Evolutionary conservation across 2,888 invertebrate genomes (phyloP), one percentile per base, ranked within the genome.

Genomic region (Agapostemon virescens): DNA sequence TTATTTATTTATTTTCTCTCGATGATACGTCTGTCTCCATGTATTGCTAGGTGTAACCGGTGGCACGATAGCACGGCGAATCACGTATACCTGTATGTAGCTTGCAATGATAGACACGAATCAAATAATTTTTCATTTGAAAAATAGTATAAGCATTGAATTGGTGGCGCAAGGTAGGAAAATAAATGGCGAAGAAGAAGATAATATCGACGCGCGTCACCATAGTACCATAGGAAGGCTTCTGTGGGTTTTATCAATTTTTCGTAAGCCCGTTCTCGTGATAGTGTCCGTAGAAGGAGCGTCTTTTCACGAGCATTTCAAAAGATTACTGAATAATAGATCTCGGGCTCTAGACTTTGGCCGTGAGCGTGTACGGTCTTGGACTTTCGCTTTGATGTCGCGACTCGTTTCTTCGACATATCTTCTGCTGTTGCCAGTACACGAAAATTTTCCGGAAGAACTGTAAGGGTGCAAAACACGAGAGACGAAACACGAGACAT

Each of bases 291-390:
- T 45, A 61, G 74, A 61, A 55, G 74, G 74, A 67, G 20, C 66
- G n/a, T 71, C 72, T 49, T 7, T 42, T 70, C 30, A 63, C 42
- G 36, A 13, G 30, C 15, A 20, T 52, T 66, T 42, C 70, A 64
- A 55, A 76, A 64, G 52, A 42, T 70, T 70, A 33, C 42, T 64
- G 20, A 55, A 55, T 71, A 30, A 42, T 42, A 23, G 74, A 61
- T 61, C 30, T 33, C 30, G 20, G 9, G 58, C 20, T 30, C 30
- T 55, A 17, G 55, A 55, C 55, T 26, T 55, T 55, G 26, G 26
- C 26, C 55, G 55, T 26, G 55, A 55, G 55, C 42, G 26, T n/a
- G n/a, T 42, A 42, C 42, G 30, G 30, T 30, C 30, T 67, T 30
- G 30, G 55, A 55, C 55, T 55, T 26, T 55, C 26, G 26, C 55